Evolutionary conservation across 2,797 vertebrate species (phyloP), one percentile per base, ranked within the genome.

Genomic region (Karalla daura): DNA sequence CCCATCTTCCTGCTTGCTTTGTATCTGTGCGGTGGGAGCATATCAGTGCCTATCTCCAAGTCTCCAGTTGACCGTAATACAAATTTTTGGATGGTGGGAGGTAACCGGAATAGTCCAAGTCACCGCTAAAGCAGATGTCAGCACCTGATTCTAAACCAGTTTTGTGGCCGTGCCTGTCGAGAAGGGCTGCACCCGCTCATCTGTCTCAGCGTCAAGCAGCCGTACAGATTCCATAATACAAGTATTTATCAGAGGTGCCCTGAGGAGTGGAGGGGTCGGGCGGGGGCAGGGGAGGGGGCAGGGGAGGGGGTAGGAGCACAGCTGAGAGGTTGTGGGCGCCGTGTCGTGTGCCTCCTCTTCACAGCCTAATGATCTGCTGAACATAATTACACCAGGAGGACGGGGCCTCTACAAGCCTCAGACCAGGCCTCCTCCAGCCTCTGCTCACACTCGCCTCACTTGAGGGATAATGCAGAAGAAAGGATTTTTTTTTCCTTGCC

Each of bases 311-410:
- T 12, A 51, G 53, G 11, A 27, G 53, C 62, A 65, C 70, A 83
- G 67, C 70, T 80, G 75, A 72, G 70, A 63, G 79, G 67, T 51
- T 68, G 40, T 58, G 66, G 81, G 40, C 50, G 64, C 50, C 8
- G 50, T 70, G 86, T 85, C 79, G 84, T 85, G 78, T 90, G 80
- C 66, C 80, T 81, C 83, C 85, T 87, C 85, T 91, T 85, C 85
- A 84, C 70, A 72, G 32, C 84, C 82, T 90, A 91, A 91, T 90
- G 85, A 91, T 87, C 85, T 85, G 53, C 84, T 33, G 47, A 84
- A 73, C 81, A 89, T 87, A 91, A 90, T 89, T 83, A 86, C 78
- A 76, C 56, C 58, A 64, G 78, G 78, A 81, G 18, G 56, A 65
- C 37, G 9, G 50, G 70, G 74, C 63, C 82, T 47, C 70, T 54